Conservation (phyloP, 2,888 invertebrate genomes). For the Hypena proboscidalis region DNA sequence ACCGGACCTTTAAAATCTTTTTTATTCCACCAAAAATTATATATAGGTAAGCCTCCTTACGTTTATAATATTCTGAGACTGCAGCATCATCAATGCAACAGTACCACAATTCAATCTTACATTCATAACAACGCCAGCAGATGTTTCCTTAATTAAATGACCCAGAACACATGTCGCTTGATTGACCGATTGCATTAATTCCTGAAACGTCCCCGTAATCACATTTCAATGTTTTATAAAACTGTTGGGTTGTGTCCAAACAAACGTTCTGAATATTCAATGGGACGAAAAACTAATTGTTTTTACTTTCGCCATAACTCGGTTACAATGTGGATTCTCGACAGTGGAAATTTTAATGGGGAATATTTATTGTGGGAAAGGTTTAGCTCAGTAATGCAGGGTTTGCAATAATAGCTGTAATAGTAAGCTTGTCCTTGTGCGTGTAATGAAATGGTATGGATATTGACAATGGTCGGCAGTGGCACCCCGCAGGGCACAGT, state of each 20-base stretch:
- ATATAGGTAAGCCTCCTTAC: too few relatives aligned
- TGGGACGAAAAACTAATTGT: constrained; percentile 23
- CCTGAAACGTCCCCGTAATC: constrained; percentile 8
- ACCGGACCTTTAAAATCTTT: too few relatives aligned
- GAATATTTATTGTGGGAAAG: constrained; percentile 18
- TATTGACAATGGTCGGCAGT: constrained; percentile 49
- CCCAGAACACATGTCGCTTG: background rate
- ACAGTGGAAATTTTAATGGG: constrained; percentile 8
- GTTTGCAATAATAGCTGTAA: constrained; percentile 28
- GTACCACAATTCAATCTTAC: too few relatives aligned
- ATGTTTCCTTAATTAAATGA: background rate
- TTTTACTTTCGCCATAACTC: constrained; percentile 18
- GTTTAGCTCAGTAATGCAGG: constrained; percentile 20
- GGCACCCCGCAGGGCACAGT: constrained; percentile 49
- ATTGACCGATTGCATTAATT: background rate
- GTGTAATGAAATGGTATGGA: constrained; percentile 53
- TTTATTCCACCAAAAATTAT: too few relatives aligned
- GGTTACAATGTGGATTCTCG: constrained; percentile 2
- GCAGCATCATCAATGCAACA: too few relatives aligned
- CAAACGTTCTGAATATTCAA: constrained; percentile 26
- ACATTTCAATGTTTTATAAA: constrained; percentile 16
- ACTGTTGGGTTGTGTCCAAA: constrained; percentile 30
- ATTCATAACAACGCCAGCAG: too few relatives aligned
- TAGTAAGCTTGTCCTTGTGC: constrained; percentile 35
- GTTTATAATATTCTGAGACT: too few relatives aligned